These are phyloP conservation scores for Myiotriccus ornatus DNA, from an alignment of 2,797 vertebrate genomes.

Conservation along the genomic window DNA sequence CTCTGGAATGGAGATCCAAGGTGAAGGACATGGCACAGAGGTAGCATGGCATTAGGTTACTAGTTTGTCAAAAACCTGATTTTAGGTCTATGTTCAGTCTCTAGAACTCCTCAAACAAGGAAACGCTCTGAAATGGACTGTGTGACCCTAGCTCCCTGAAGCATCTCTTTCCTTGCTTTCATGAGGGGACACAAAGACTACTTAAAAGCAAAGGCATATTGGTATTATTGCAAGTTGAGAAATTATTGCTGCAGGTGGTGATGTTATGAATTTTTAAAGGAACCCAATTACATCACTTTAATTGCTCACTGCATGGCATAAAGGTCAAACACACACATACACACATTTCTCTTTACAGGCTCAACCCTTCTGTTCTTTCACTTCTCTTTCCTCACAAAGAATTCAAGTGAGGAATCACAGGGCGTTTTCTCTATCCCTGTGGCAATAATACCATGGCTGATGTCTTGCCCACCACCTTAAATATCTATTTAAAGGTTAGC, in stretches of 20 bases:
- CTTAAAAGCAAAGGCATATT: background rate
- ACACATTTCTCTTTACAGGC: background rate
- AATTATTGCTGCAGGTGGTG: background rate
- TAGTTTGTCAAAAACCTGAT: background rate
- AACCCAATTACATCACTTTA: background rate
- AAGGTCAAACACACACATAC: background rate
- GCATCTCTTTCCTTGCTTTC: background rate
- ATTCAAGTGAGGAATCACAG: background rate
- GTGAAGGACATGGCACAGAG: fast-evolving
- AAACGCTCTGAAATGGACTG: background rate
- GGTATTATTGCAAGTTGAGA: background rate
- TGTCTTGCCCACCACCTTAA: background rate
- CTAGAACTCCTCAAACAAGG: background rate
- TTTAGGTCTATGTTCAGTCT: background rate
- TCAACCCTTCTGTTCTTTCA: background rate
- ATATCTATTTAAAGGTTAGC: background rate
- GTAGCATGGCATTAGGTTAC: background rate
- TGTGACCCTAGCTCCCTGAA: background rate
- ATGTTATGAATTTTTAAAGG: background rate
- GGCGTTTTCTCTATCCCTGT: background rate
- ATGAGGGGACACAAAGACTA: background rate
- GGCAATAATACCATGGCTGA: background rate
- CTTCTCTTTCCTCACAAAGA: background rate
- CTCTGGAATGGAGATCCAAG: background rate
- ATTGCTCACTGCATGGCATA: background rate